Percentiles rank a stretch among this genome's conserved stretches.
These are phyloP conservation scores for Nannoperca obscura DNA, from an alignment of 2,797 vertebrate species.

Conservation along the genomic window DNA sequence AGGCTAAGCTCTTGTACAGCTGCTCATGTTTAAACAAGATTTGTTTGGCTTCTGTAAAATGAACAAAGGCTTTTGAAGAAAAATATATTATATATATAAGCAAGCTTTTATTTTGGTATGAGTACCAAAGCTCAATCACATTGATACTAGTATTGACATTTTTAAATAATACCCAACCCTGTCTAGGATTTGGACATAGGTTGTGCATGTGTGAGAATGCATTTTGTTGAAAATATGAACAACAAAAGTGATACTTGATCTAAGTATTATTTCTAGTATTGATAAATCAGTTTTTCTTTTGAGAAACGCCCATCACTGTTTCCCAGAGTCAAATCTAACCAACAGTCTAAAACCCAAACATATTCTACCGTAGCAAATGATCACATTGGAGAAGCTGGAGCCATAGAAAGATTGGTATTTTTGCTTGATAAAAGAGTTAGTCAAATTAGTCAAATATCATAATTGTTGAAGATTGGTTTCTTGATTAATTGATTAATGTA, in stretches of 20 bases:
- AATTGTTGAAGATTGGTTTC: background rate
- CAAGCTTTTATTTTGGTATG: background rate
- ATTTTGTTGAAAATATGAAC: background rate
- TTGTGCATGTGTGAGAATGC: background rate
- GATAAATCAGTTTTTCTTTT: background rate
- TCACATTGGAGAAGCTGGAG: background rate
- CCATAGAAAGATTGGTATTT: background rate
- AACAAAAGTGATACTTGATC: background rate
- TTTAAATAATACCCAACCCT: background rate
- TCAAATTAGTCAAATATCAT: background rate
- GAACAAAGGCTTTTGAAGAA: background rate
- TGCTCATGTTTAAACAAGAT: background rate
- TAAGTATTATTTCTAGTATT: background rate
- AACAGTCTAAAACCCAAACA: background rate
- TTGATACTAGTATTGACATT: background rate
- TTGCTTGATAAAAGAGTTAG: background rate
- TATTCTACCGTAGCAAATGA: background rate
- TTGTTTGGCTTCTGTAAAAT: background rate
- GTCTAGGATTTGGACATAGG: background rate
- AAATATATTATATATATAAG: background rate
- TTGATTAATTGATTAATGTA: background rate
- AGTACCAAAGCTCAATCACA: background rate
- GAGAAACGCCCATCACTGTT: background rate
- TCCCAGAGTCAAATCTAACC: background rate
- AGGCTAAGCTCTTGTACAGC: background rate